Conservation (phyloP, 2,797 vertebrate species). For the Varecia variegata region DNA sequence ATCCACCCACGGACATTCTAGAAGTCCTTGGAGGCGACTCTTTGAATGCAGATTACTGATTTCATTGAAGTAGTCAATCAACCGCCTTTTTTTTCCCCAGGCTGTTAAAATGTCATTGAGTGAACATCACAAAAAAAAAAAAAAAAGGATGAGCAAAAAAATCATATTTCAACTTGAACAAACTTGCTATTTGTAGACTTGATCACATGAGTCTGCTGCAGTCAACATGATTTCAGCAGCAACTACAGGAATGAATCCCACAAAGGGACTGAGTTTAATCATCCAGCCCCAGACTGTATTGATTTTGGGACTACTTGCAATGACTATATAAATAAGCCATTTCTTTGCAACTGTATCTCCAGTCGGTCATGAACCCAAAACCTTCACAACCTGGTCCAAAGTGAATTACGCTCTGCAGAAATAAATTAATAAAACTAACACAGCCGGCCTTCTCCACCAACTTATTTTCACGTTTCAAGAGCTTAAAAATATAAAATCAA, state of each 20-base stretch:
- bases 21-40: slow-evolving; percentile 79
- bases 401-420: slow-evolving; percentile 91
- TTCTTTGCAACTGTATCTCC: slow-evolving; percentile 89
- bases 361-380: slow-evolving; percentile 90
- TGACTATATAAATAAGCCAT: slow-evolving; percentile 92
- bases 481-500: slow-evolving; percentile 95
- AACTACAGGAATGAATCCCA: slow-evolving; percentile 88
- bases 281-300: slow-evolving; percentile 90
- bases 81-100: slow-evolving; percentile 42
- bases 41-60: slow-evolving; percentile 83
- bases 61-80: slow-evolving; percentile 85
- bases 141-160: slow-evolving; percentile 77
- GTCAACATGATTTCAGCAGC: slow-evolving; percentile 84
- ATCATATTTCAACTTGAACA: slow-evolving; percentile 85
- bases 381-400: slow-evolving; percentile 89
- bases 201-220: slow-evolving; percentile 86
- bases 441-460: slow-evolving; percentile 87
- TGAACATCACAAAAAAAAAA: slow-evolving; percentile 82
- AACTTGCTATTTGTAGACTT: slow-evolving; percentile 85
- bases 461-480: slow-evolving; percentile 92
- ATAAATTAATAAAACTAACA: slow-evolving; percentile 92
- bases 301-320: slow-evolving; percentile 91
- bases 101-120: slow-evolving; percentile 84
- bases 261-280: slow-evolving; percentile 91
- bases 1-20: slow-evolving; percentile 77